A percentile compares a stretch with the other conserved stretches of the same genome.
Conservation (phyloP, 2,888 invertebrate species). For the Anorthoa munda region DNA sequence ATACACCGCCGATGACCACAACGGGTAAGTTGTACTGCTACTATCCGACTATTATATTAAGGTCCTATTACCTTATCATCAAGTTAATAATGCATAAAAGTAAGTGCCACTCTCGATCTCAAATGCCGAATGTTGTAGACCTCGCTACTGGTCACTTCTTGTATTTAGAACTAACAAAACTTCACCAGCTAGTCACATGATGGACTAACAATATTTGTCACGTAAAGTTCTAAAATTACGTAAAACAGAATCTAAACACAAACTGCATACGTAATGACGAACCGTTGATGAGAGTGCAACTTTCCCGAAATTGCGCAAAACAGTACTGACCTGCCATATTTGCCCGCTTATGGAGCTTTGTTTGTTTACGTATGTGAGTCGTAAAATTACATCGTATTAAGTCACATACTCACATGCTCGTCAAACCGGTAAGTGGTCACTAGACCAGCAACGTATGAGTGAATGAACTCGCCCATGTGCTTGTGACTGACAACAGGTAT, state of each 20-base stretch:
- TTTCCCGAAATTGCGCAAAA: conserved; percentile 81
- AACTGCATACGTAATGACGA: conserved; percentile 53
- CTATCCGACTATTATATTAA: not conserved
- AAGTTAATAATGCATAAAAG: not conserved
- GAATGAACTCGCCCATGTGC: conserved; percentile 84
- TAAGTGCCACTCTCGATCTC: not conserved
- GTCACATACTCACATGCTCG: conserved; percentile 85
- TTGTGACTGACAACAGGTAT: conserved; percentile 68
- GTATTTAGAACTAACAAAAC: conserved; percentile 5
- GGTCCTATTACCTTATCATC: not conserved
- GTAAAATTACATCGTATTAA: conserved; percentile 73
- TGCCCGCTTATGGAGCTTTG: conserved; percentile 74
- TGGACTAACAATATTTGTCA: not conserved
- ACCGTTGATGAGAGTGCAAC: conserved; percentile 71
- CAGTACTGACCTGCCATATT: conserved; percentile 69
- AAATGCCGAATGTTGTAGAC: not conserved
- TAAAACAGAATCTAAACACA: conserved; percentile 63
- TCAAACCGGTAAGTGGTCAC: conserved; percentile 81
- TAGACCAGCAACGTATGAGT: conserved; percentile 76
- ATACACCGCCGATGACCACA: conserved; percentile 91
- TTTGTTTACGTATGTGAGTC: conserved; percentile 68
- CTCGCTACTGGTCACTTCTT: too few species aligned
- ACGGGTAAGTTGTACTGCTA: conserved; percentile 82
- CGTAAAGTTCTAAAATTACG: conserved; percentile 42
- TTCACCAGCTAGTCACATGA: not conserved